Evolutionary conservation across 1,140 invertebrate genomes (phyloP).

Genomic region (Periplaneta americana): DNA sequence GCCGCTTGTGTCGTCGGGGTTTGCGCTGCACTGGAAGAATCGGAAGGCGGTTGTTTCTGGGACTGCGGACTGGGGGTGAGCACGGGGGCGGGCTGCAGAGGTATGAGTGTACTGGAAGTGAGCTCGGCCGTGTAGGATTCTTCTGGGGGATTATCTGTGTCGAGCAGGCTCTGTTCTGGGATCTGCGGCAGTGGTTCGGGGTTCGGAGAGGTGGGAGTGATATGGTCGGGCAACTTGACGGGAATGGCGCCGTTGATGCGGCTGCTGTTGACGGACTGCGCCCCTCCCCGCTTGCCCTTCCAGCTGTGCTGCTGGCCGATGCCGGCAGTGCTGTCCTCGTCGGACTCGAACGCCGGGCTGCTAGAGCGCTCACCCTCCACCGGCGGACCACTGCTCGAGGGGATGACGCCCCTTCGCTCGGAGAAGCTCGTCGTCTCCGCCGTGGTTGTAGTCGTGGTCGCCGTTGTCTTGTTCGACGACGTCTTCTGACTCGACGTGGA

Average conservation of each 20-base stretch:
- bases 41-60: neutral
- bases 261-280: constrained; percentile 48
- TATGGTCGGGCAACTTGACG: constrained; percentile 34
- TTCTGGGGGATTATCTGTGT: constrained; percentile 46
- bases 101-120: too few relatives aligned
- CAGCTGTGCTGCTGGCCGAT: constrained; percentile 27
- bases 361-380: constrained; percentile 69
- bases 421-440: constrained; percentile 12
- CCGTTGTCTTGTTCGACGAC: constrained; percentile 49
- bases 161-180: constrained; percentile 55
- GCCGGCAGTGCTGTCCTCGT: constrained; percentile 68
- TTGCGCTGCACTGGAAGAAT: constrained; percentile 23
- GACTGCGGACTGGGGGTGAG: neutral
- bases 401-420: constrained; percentile 20
- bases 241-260: constrained; percentile 47
- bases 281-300: constrained; percentile 48
- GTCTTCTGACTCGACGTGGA: constrained; percentile 57
- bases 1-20: neutral
- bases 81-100: neutral
- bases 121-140: neutral
- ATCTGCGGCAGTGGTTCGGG: constrained; percentile 54
- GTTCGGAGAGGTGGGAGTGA: constrained; percentile 30
- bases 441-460: constrained; percentile 45
- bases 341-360: constrained; percentile 92
- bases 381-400: constrained; percentile 37